Conservation (phyloP, 2,888 invertebrate genomes). For the Globia sparganii region DNA sequence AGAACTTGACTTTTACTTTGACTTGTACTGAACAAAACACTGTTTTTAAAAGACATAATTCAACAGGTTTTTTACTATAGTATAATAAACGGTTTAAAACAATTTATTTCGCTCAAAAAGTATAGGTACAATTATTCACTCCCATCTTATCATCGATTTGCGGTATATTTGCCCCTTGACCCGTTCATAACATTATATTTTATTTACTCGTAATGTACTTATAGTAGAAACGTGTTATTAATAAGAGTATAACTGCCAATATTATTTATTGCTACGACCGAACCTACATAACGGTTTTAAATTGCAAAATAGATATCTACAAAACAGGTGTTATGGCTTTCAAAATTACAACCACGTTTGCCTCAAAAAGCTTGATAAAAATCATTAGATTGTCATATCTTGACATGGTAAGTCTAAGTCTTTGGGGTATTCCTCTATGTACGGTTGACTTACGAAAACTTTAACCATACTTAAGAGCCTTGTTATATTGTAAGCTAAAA, state of each 20-base stretch:
- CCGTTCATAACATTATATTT: slow-evolving; percentile 12
- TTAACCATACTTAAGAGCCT: neutral
- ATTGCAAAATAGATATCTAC: slow-evolving; percentile 11
- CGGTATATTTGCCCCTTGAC: slow-evolving; percentile 21
- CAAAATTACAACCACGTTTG: neutral
- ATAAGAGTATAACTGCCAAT: neutral
- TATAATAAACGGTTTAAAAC: neutral
- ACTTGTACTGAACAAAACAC: neutral
- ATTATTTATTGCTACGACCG: slow-evolving; percentile 27
- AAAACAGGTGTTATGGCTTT: slow-evolving; percentile 17
- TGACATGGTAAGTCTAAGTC: too few species aligned
- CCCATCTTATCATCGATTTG: slow-evolving; percentile 19
- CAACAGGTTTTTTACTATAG: neutral
- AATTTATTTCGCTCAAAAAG: neutral
- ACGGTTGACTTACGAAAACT: neutral
- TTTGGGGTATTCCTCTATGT: neutral
- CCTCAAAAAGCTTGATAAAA: neutral
- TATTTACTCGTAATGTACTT: neutral
- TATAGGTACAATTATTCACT: neutral
- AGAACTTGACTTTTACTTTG: too few species aligned
- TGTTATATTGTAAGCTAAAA: neutral
- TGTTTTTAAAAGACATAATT: neutral
- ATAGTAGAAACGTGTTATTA: slow-evolving; percentile 6
- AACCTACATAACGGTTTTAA: slow-evolving; percentile 9
- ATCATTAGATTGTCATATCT: neutral